Conservation (phyloP, 2,797 vertebrate genomes). For the Rhincodon typus region DNA sequence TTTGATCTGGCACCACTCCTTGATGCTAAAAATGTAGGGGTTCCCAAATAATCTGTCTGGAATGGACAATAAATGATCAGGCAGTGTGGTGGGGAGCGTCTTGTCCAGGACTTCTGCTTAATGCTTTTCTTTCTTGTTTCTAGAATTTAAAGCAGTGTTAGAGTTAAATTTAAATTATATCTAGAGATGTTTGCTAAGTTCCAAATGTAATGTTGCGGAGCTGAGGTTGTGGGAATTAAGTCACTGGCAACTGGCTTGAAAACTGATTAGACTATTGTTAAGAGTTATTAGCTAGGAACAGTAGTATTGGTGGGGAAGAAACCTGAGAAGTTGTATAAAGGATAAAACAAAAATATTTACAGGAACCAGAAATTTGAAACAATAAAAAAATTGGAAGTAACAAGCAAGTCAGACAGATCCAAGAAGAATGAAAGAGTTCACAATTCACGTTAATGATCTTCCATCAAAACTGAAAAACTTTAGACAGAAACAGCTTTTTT, state of each 20-base stretch:
- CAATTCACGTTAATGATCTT: neutral
- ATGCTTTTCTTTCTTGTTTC: neutral
- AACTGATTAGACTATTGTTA: neutral
- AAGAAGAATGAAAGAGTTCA: neutral
- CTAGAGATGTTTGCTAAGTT: neutral
- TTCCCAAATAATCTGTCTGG: neutral
- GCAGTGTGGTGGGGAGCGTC: neutral
- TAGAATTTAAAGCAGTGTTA: neutral
- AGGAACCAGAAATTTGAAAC: neutral
- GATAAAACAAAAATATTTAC: neutral
- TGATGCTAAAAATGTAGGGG: neutral
- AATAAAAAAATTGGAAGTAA: neutral
- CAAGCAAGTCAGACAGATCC: neutral
- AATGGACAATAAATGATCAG: neutral
- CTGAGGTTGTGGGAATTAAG: neutral
- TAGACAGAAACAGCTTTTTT: neutral
- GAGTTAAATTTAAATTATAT: neutral
- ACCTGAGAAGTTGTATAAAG: neutral
- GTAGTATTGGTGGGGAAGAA: neutral
- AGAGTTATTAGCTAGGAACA: neutral
- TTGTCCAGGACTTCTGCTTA: neutral
- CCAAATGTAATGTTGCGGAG: neutral
- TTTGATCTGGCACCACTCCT: neutral
- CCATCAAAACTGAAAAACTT: neutral
- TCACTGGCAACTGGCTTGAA: neutral